phyloP scores from a whole-genome alignment of 2,113 vertebrate genomes.

The Mormyrus lacerda region DNA sequence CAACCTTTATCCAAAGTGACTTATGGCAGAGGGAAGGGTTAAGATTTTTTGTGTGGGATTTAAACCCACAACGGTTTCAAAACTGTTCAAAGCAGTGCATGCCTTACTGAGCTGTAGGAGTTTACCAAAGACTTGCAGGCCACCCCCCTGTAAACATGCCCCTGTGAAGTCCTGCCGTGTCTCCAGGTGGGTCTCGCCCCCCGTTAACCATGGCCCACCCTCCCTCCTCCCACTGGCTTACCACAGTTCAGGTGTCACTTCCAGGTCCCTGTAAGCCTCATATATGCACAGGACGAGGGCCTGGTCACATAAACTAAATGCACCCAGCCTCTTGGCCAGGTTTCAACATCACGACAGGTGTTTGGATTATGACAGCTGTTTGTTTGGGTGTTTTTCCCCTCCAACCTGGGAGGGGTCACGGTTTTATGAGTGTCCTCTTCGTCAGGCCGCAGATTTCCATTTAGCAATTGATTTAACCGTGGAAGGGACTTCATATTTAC shows the following conservation, averaged over 20 bases:
- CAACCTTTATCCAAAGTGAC: not conserved
- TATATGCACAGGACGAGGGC: not conserved
- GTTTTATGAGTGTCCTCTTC: not conserved
- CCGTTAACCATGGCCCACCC: not conserved
- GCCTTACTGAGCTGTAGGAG: not conserved
- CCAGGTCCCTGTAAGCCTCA: not conserved
- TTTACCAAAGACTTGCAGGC: not conserved
- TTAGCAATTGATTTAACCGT: not conserved
- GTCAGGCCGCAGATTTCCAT: not conserved
- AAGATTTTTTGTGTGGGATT: not conserved
- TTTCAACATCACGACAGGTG: not conserved
- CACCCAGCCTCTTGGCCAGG: not conserved
- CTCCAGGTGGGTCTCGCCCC: not conserved
- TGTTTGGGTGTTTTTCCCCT: not conserved
- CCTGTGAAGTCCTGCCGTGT: not conserved
- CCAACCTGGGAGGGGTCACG: not conserved
- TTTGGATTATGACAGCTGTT: not conserved
- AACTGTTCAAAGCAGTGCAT: too few relatives aligned
- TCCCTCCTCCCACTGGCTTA: not conserved
- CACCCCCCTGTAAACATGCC: not conserved
- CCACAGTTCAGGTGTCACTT: not conserved
- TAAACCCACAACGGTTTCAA: not conserved
- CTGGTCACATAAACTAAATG: not conserved
- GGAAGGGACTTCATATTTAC: not conserved
- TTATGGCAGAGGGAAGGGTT: not conserved